A percentile compares a stretch with the other conserved stretches of the same genome.
phyloP scores from a whole-genome alignment of 35 echinoderm and acorn worm genomes.

The Ophiothrix spiculata region DNA sequence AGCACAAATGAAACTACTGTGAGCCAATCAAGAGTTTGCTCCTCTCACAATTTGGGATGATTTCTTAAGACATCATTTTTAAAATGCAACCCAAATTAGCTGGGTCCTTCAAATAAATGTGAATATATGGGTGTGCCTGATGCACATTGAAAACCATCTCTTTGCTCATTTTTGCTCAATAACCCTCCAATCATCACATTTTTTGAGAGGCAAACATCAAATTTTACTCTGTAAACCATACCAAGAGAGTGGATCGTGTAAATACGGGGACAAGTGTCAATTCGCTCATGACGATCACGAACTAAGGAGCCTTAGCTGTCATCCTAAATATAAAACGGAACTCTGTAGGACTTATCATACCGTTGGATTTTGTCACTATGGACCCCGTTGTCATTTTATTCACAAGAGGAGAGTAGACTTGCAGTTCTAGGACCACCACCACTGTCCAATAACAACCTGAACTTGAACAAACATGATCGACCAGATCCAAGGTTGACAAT shows the following conservation, averaged over 20 bases:
- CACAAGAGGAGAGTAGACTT: slow-evolving; percentile 82
- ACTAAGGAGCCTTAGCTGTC: slow-evolving; percentile 74
- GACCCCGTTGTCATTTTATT: slow-evolving; percentile 97
- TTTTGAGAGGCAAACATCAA: too few relatives aligned
- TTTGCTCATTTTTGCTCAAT: too few relatives aligned
- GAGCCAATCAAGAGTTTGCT: too few relatives aligned
- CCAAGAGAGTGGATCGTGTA: slow-evolving; percentile 91
- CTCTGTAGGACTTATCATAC: slow-evolving; percentile 98
- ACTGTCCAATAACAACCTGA: slow-evolving; percentile 38
- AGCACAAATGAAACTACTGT: too few relatives aligned
- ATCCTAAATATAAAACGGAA: slow-evolving; percentile 99
- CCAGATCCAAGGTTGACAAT: slow-evolving; percentile 74
- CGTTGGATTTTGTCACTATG: slow-evolving; percentile 96
- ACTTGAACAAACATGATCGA: slow-evolving; percentile 45
- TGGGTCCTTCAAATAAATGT: too few relatives aligned
- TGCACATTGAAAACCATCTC: too few relatives aligned
- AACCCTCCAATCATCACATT: too few relatives aligned
- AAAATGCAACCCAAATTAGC: too few relatives aligned
- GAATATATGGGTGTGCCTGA: too few relatives aligned
- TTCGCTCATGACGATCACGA: slow-evolving; percentile 94
- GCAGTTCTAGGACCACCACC: neutral
- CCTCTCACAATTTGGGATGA: too few relatives aligned
- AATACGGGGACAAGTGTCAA: slow-evolving; percentile 98
- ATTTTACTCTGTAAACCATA: slow-evolving; percentile 94
- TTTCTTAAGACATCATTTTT: too few relatives aligned